phyloP scores from a whole-genome alignment of 1,140 invertebrate genomes.

The Mactra quadrangularis region DNA sequence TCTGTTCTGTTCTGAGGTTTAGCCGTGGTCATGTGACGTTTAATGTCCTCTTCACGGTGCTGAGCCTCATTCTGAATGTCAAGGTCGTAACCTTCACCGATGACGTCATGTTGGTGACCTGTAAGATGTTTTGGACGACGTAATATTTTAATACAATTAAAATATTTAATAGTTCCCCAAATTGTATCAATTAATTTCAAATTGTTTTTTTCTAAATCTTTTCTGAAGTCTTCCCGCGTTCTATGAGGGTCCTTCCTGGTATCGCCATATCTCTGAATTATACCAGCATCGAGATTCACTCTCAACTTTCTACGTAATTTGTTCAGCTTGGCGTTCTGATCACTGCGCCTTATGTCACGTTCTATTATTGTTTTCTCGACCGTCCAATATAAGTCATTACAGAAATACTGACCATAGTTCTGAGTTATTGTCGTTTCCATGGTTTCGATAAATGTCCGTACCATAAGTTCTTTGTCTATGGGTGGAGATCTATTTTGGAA shows the following conservation, averaged over 20 bases:
- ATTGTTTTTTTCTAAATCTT: conserved; percentile 49
- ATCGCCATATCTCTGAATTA: conserved; percentile 36
- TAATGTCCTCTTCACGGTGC: conserved; percentile 12
- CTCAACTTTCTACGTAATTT: conserved; percentile 41
- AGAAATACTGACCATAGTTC: conserved; percentile 58
- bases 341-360: conserved; percentile 34
- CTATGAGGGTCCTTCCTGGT: conserved; percentile 44
- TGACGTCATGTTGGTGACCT: conserved; percentile 30
- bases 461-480: conserved; percentile 60
- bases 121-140: conserved; percentile 42
- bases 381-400: conserved; percentile 57
- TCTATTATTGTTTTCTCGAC: conserved; percentile 56
- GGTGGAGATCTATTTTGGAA: conserved; percentile 57
- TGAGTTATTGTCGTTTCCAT: conserved; percentile 51
- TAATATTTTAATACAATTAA: conserved; percentile 56
- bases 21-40: conserved; percentile 57
- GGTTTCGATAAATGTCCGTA: conserved; percentile 56
- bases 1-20: conserved; percentile 34
- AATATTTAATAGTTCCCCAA: conserved; percentile 57
- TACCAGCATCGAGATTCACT: conserved; percentile 55
- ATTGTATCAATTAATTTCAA: conserved; percentile 53
- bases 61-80: conserved; percentile 3
- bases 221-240: conserved; percentile 43
- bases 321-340: conserved; percentile 49
- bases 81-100: conserved; percentile 25